Evolutionary conservation across 2,797 vertebrate species (phyloP), one percentile per base, ranked within the genome.

Genomic region (Falco columbarius): DNA sequence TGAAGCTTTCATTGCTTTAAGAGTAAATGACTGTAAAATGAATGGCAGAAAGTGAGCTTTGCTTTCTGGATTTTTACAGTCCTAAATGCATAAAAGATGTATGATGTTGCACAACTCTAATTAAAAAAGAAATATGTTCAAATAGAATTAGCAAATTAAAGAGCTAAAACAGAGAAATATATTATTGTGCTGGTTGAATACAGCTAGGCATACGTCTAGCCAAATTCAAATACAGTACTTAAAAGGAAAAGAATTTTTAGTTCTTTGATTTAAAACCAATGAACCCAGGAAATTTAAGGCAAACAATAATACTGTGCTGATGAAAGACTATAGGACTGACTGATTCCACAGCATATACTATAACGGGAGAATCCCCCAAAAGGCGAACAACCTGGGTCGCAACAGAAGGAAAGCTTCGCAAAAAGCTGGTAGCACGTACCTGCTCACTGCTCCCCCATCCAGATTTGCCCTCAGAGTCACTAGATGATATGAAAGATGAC

Each of bases 91-190:
- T 59, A 80, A 71, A 84, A 54, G 49, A 96, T 27, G 34, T 47
- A 88, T 18, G 10, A 71, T 5, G 2, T 44, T 81, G 70, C 5
- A 3, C 36, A 86, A 61, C 82, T 86, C 59, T 88, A 92, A 96
- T 92, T 81, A 79, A 95, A 93, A 86, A 91, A 56, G 10, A 61
- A 85, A 32, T 40, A 44, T 27, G n/a, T 62, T 86, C 68, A 94
- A 93, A 94, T 72, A 30, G 44, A 94, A 85, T 29, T 85, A 96
- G 68, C 20, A 56, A 94, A 94, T 85, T 89, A 84, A 88, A 74
- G 40, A 80, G 52, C 56, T 93, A 49, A 92, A 93, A 5, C 2
- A 23, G 56, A 84, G 15, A 72, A 88, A 59, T 14, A 18, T 13
- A 54, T 81, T 75, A 74, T 72, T 87, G 73, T 77, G 21, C 34